Conservation (phyloP, 2,113 vertebrate genomes). For the Labrus mixtus region DNA sequence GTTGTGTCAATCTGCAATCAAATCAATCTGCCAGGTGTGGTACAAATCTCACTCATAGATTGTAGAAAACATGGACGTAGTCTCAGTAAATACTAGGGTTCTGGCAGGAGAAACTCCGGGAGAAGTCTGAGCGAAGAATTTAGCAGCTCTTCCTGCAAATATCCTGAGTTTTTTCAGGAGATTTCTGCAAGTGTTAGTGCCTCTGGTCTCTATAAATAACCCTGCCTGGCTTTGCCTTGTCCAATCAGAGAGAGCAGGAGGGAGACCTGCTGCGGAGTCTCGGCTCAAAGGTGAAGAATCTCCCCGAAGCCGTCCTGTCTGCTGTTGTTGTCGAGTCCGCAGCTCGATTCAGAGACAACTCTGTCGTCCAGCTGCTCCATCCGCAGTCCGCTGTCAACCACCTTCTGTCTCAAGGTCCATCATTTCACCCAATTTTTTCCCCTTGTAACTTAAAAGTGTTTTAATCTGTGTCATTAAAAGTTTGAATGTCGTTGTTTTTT, state of each 20-base stretch:
- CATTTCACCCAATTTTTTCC: accelerated
- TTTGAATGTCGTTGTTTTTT: not conserved
- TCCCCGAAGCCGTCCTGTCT: slow-evolving; percentile 60
- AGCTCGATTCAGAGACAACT: slow-evolving; percentile 29
- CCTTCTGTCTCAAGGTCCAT: slow-evolving; percentile 71
- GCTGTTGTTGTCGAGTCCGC: slow-evolving; percentile 75
- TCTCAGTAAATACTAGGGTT: no score
- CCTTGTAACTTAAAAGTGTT: no score
- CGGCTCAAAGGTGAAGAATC: not conserved
- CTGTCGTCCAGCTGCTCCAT: slow-evolving; percentile 65
- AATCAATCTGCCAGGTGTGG: slow-evolving; percentile 73
- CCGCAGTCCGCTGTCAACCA: slow-evolving; percentile 73
- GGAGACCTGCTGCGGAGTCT: slow-evolving; percentile 70
- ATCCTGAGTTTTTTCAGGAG: no score
- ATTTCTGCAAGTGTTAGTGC: no score
- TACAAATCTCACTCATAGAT: not conserved
- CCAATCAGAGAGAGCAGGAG: slow-evolving; percentile 69
- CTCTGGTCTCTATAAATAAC: no score
- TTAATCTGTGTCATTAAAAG: no score
- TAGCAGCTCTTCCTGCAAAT: no score
- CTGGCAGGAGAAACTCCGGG: no score
- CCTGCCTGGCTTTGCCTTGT: accelerated
- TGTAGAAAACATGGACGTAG: no score
- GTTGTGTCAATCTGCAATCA: slow-evolving; percentile 62
- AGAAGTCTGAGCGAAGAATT: no score